Base-by-base conservation (phyloP, 2,888 invertebrate species). In the Polymixis lichenea region DNA sequence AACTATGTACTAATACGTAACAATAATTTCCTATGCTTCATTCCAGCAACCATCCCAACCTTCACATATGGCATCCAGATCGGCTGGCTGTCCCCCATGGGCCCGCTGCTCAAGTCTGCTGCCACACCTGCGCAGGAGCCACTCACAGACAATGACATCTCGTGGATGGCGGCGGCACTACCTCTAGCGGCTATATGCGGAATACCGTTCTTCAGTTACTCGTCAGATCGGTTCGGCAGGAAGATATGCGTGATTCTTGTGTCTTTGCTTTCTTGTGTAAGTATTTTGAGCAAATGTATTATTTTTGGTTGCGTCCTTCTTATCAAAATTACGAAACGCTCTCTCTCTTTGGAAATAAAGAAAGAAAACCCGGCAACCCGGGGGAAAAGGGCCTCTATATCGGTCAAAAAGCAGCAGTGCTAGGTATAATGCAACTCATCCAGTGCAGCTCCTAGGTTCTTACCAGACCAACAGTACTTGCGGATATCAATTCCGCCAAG, bases 1-100 rank as follows among this genome's bases (percentile, higher is more conserved):
- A 15, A 38, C 38, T 5, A 32, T 1, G 61, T 22, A 64, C 38
- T 9, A 43, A 28, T 13, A 46, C 13, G 28, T 32, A 32, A 60
- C 5, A 4, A 15, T 1, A 0, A 4, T 61, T 38, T 32, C 8
- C 3, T 60, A 55, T 19, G 0, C 5, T 17, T 17, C 5, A 7
- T 94, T 93, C 13, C 93, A 97, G 97, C 95, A 0, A 96, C 97
- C 32, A 89, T 97, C 53, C 95, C 97, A 15, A 95, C 96, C 6
- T 96, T 97, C 87, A 95, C 95, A 38, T 95, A 97, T 72, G 97
- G 97, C 51, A 95, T 95, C 43, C 95, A 95, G 80, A 93, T 96
- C 17, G 97, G 97, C 46, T 97, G 97, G 97, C 90, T 97, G 6
- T 97, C 97, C 0, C 97, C 97, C 0, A 96, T 96, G 89, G 92